Evolutionary conservation across 2,888 invertebrate species (phyloP), one percentile per base, ranked within the genome.

Genomic region (Nymphalis polychloros): DNA sequence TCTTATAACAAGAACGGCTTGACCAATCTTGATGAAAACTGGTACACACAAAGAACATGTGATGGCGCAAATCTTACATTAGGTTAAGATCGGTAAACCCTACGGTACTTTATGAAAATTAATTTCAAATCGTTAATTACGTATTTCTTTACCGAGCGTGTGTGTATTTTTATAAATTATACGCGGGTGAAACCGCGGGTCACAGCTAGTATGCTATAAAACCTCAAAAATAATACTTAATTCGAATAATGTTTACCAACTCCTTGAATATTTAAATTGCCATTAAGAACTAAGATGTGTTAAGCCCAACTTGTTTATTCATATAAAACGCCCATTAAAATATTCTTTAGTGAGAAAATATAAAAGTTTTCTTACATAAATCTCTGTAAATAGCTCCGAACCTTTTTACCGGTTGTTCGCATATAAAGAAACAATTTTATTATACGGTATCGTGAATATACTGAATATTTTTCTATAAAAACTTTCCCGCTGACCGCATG

Each of bases 381-480:
- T 68, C 50, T 41, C 27, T 31, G 41, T 55, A 55, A 55, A 63
- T 20, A 65, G 69, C 62, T 31, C n/a, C 50, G 35, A 50, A 68
- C 64, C 63, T 71, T 68, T 68, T 71, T 68, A 68, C 65, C 52
- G 59, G 66, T 69, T 59, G 63, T 63, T 68, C 47, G 70, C 62
- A 64, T 64, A 64, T 68, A 70, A 70, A 62, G 65, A 59, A 66
- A 59, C 64, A 63, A 68, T 70, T 72, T 72, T 41, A 55, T 60
- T 23, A 57, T 47, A 57, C 61, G 50, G 65, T 59, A 47, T 60
- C 60, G 23, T 48, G 66, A 46, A 57, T 63, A 63, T 53, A 20
- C 78, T 74, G 68, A 72, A 68, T 71, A 69, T 72, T 71, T 68
- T 63, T 65, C 52, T 59, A 61, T 62, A 63, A 50, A 68, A 72